These are phyloP conservation scores for Channa maculata DNA, from an alignment of 2,113 vertebrate genomes.

Conservation along the genomic window DNA sequence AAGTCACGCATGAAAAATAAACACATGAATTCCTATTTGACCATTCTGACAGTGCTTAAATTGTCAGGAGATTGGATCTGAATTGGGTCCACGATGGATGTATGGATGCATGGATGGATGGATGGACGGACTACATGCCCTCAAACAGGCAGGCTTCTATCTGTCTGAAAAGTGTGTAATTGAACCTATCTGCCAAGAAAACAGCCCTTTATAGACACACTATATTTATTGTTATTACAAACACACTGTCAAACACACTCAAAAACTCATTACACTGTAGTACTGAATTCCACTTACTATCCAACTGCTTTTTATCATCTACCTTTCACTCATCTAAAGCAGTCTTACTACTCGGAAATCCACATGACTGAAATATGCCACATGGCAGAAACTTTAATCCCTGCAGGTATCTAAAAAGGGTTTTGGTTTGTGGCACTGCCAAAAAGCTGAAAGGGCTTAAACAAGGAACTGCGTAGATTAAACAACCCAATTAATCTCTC, in stretches of 20 bases:
- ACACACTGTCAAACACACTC: neutral
- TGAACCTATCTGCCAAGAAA: neutral
- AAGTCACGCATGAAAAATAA: no score
- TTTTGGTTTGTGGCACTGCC: conserved; percentile 51
- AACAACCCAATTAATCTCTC: conserved; percentile 66
- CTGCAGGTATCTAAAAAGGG: conserved; percentile 36
- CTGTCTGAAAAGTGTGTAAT: neutral
- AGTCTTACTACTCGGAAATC: conserved; percentile 33
- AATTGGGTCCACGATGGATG: no score
- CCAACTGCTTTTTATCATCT: conserved; percentile 12
- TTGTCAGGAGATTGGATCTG: no score
- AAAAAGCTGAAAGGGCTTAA: conserved; percentile 58
- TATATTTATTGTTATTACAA: neutral
- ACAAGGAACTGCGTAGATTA: conserved; percentile 62
- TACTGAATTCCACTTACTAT: conserved; percentile 6
- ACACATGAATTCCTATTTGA: no score
- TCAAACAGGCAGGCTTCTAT: neutral
- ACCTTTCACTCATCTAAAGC: conserved; percentile 38
- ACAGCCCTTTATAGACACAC: neutral
- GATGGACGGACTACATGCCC: no score
- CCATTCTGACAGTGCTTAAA: no score
- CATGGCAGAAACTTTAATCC: conserved; percentile 60
- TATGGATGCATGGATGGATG: no score
- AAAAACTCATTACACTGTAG: conserved; percentile 1
- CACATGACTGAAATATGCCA: conserved; percentile 43